Evolutionary conservation across 2,797 vertebrate species (phyloP), one percentile per base, ranked within the genome.

Genomic region (Smutsia gigantea): DNA sequence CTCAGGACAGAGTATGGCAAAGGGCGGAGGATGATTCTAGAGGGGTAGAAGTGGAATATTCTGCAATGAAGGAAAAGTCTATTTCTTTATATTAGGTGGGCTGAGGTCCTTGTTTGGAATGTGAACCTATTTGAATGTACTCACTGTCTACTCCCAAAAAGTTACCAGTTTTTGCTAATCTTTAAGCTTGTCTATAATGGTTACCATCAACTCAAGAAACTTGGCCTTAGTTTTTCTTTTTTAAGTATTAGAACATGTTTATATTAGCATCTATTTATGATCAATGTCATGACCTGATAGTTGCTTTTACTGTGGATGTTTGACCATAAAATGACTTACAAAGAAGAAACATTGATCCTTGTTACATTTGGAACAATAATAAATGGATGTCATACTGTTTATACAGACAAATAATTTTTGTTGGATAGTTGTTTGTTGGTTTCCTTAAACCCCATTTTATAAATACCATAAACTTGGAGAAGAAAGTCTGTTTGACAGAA

Each of bases 241-340:
- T 84, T n/a, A 94, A 90, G 71, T 74, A 79, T 69, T 93, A 93
- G 29, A 51, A 75, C 90, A 66, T 88, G n/a, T 93, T 85, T 88
- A 85, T 88, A 75, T 82, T 88, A 34, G 31, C 59, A 88, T 89
- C 49, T 94, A 42, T 71, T 93, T 90, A 84, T 87, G 49, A 49
- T 95, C 51, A 83, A 78, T 78, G 25, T 49, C 57, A 63, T 90
- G 71, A 18, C 29, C 25, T 59, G 72, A 75, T n/a, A 75, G 46
- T 90, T 75, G 23, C 61, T 95, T 95, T 95, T 95, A 37, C 82
- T 77, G 21, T 86, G 55, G 31, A 29, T 64, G 2, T 91, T 86
- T 96, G 77, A 53, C 55, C 61, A 88, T 91, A 83, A 94, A 88
- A 46, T 95, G 72, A 63, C 63, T 49, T 74, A 71, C 6, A 82